These are phyloP conservation scores for Hypena proboscidalis DNA, from an alignment of 2,888 invertebrate species.

Conservation along the genomic window DNA sequence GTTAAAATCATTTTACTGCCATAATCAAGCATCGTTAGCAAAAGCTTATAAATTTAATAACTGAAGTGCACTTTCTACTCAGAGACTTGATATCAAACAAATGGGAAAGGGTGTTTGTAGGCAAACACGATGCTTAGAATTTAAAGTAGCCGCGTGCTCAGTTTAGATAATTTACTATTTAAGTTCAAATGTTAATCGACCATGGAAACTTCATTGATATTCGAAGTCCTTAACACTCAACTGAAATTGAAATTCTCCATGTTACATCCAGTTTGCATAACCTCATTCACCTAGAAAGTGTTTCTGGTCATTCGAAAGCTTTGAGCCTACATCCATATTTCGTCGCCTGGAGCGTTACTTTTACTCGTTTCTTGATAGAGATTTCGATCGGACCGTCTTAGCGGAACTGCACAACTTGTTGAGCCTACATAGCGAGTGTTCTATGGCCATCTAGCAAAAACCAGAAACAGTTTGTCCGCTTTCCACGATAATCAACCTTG, in stretches of 20 bases:
- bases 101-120: slow-evolving; percentile 41
- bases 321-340: slow-evolving; percentile 77
- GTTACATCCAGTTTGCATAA: slow-evolving; percentile 80
- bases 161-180: slow-evolving; percentile 45
- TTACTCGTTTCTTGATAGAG: slow-evolving; percentile 71
- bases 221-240: slow-evolving; percentile 53
- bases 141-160: slow-evolving; percentile 35
- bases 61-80: slow-evolving; percentile 34
- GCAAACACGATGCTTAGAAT: slow-evolving; percentile 37
- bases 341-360: slow-evolving; percentile 77
- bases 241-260: slow-evolving; percentile 78
- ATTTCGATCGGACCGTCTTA: slow-evolving; percentile 63
- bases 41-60: slow-evolving; percentile 31
- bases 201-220: slow-evolving; percentile 65
- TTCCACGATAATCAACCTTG: slow-evolving; percentile 75
- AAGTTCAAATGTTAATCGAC: slow-evolving; percentile 44
- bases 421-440: slow-evolving; percentile 67
- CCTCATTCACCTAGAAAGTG: slow-evolving; percentile 79
- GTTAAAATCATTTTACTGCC: slow-evolving; percentile 13
- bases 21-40: slow-evolving; percentile 12
- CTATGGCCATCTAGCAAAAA: slow-evolving; percentile 78
- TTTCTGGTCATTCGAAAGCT: slow-evolving; percentile 77
- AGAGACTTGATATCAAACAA: slow-evolving; percentile 17
- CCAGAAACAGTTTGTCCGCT: slow-evolving; percentile 72
- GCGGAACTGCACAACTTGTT: slow-evolving; percentile 73